phyloP scores from a whole-genome alignment of 1,140 invertebrate genomes.

The Drosophila ananassae region DNA sequence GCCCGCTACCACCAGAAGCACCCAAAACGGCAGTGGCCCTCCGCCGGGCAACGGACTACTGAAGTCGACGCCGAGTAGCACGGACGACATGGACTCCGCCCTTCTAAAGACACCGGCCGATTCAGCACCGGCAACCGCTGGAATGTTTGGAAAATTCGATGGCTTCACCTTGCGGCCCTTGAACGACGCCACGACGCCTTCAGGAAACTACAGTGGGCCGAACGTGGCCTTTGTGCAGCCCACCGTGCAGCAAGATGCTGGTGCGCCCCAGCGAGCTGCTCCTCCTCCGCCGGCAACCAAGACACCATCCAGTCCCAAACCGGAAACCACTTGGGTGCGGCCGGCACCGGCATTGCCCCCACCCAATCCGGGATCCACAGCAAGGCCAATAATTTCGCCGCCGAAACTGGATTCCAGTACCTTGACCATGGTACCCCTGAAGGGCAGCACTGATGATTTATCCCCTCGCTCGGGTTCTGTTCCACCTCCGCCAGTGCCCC shows the following conservation, averaged over 20 bases:
- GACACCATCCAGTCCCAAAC: slow-evolving; percentile 5
- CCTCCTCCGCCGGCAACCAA: slow-evolving; percentile 72
- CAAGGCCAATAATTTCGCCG: slow-evolving; percentile 90
- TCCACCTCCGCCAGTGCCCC: slow-evolving; percentile 65
- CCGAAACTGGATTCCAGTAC: slow-evolving; percentile 92
- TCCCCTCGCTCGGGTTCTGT: slow-evolving; percentile 82
- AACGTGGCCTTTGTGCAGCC: slow-evolving; percentile 84
- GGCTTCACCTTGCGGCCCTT: slow-evolving; percentile 91
- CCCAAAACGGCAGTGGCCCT: slow-evolving; percentile 64
- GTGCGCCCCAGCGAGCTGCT: slow-evolving; percentile 70
- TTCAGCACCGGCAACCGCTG: slow-evolving; percentile 85
- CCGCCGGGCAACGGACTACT: slow-evolving; percentile 76
- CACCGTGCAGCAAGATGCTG: slow-evolving; percentile 71
- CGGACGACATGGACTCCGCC: slow-evolving; percentile 87
- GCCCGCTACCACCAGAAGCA: slow-evolving; percentile 42
- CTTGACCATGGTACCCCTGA: slow-evolving; percentile 88
- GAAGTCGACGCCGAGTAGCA: slow-evolving; percentile 85
- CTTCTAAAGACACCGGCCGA: slow-evolving; percentile 85
- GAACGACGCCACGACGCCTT: slow-evolving; percentile 66
- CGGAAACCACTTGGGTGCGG: slow-evolving; percentile 41
- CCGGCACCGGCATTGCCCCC: slow-evolving; percentile 86
- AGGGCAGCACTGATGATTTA: slow-evolving; percentile 85
- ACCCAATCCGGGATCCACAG: slow-evolving; percentile 83
- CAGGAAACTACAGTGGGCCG: slow-evolving; percentile 69
- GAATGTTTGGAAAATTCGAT: slow-evolving; percentile 92